Base-by-base conservation (phyloP, 2,797 vertebrate species). In the Trematomus bernacchii region DNA sequence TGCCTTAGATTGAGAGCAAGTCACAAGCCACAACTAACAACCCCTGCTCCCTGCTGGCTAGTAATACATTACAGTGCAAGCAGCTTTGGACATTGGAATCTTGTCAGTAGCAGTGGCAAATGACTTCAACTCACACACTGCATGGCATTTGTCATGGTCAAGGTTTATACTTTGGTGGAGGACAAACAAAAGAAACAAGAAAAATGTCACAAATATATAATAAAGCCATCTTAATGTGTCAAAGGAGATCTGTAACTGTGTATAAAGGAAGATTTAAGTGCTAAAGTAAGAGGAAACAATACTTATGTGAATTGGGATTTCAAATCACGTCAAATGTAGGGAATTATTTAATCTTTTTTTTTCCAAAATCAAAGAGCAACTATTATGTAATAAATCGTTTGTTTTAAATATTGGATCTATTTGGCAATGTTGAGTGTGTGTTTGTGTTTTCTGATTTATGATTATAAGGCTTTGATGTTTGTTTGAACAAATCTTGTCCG, bases 1-100 rank as follows among this genome's bases (percentile, higher is more conserved):
- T 64, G 75, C 73, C 47, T 76, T 51, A 84, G 85, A 89, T 76
- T 79, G 84, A 85, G 72, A 85, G 74, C 51, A 13, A 85, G 83
- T 88, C 88, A 79, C 73, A 46, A 80, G 66, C 63, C 66, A 47
- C 70, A 40, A 46, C 66, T 58, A 67, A 75, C 79, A 69, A 71
- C 75, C 71, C 68, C 1, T 42, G 78, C 52, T 81, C 67, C 83
- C 89, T 72, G 80, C 83, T 71, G 86, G 82, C 82, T 64, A 78
- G 82, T 82, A 66, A 86, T 84, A 73, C 76, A 81, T 90, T 79
- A 75, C 1, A 65, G 64, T 33, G 43, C 73, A 62, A 77, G 84
- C 44, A 77, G 81, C 79, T 78, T 44, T 70, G 63, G 77, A 80
- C 71, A 58, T 6, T 77, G 84, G 55, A 66, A 62, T 68, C 57